phyloP scores from a whole-genome alignment of 2,113 vertebrate species.

The Halichoerus grypus region DNA sequence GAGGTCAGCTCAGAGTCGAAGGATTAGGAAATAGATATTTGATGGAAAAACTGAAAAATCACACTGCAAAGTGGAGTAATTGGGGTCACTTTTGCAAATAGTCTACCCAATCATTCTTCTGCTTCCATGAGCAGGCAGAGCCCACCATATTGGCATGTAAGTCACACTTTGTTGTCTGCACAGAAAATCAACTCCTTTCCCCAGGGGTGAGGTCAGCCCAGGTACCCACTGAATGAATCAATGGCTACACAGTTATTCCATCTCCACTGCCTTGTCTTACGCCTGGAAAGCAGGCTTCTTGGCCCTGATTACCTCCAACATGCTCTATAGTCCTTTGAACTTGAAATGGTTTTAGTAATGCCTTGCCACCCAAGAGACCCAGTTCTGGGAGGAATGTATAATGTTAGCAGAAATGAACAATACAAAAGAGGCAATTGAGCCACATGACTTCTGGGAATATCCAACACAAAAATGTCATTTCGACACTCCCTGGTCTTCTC shows the following conservation, averaged over 20 bases:
- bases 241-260: neutral
- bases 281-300: neutral
- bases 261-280: neutral
- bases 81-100: neutral
- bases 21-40: neutral
- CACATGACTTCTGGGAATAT: neutral
- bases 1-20: neutral
- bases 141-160: neutral
- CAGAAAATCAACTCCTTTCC: neutral
- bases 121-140: neutral
- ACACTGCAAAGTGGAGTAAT: neutral
- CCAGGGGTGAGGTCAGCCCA: neutral
- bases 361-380: neutral
- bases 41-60: neutral
- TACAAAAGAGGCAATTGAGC: neutral
- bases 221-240: neutral
- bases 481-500: neutral
- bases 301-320: neutral
- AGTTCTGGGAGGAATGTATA: conserved; percentile 22
- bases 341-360: conserved; percentile 49
- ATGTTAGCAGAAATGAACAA: neutral
- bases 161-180: neutral
- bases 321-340: neutral
- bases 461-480: neutral
- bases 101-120: neutral